Conservation (phyloP, 2,888 invertebrate genomes). For the Corythucha ciliata region DNA sequence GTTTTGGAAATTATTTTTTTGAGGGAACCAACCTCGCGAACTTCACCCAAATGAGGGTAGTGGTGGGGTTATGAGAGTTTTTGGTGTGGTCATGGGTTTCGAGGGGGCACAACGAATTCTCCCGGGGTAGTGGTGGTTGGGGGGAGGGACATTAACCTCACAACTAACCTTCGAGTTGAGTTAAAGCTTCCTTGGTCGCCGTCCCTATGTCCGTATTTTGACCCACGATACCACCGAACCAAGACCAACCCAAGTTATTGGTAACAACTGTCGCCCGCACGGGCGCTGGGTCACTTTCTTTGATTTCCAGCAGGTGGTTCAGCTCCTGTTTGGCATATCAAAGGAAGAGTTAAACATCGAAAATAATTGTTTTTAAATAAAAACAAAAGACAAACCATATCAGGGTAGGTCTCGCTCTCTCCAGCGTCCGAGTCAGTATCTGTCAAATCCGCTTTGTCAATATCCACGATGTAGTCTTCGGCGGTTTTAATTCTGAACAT, state of each 20-base stretch:
- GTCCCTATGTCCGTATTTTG: constrained; percentile 53
- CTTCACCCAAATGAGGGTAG: no score
- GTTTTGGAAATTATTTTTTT: no score
- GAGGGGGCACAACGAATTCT: no score
- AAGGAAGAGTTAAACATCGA: constrained; percentile 2
- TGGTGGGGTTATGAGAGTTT: no score
- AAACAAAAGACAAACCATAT: background rate
- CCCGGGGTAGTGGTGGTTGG: no score
- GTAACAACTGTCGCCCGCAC: constrained; percentile 55
- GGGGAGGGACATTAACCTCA: no score
- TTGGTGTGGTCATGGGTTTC: no score
- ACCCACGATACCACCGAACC: constrained; percentile 71
- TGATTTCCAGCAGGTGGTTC: constrained; percentile 37
- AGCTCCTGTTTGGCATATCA: constrained; percentile 20
- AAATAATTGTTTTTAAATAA: background rate
- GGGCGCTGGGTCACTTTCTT: constrained; percentile 51
- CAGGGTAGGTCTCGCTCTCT: constrained; percentile 24
- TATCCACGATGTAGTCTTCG: constrained; percentile 40
- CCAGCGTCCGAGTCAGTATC: constrained; percentile 27
- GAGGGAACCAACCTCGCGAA: no score
- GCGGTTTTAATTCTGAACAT: constrained; percentile 32
- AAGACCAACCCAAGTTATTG: constrained; percentile 72
- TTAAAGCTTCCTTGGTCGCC: constrained; percentile 62
- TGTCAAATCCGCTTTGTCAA: constrained; percentile 35
- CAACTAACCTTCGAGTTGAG: constrained; percentile 52